These are phyloP conservation scores for Thalassophryne amazonica DNA, from an alignment of 2,797 vertebrate species.

Conservation along the genomic window DNA sequence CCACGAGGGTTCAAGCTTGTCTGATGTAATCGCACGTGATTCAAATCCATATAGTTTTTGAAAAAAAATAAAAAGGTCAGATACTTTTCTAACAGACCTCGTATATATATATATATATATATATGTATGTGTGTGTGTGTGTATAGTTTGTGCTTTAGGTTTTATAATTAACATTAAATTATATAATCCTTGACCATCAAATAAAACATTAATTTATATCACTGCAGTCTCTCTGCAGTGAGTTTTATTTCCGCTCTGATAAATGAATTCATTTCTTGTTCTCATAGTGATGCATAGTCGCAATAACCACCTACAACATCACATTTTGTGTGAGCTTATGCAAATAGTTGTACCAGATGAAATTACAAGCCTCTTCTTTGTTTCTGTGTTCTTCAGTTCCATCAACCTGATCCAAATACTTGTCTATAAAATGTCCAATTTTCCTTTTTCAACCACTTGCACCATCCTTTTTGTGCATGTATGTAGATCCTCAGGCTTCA, in stretches of 20 bases:
- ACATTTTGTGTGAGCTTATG: conserved; percentile 32
- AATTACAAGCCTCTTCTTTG: conserved; percentile 14
- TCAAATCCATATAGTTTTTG: too few species aligned
- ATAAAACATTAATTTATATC: too few species aligned
- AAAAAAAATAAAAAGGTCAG: too few species aligned
- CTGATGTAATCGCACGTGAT: too few species aligned
- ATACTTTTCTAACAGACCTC: too few species aligned
- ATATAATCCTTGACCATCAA: too few species aligned
- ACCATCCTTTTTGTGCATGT: not conserved
- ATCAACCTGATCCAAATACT: not conserved
- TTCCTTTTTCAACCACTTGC: not conserved
- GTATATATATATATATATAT: too few species aligned
- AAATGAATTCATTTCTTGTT: conserved; percentile 1
- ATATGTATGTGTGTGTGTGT: too few species aligned
- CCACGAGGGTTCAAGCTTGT: too few species aligned
- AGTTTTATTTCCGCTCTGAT: not conserved
- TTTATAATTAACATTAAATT: too few species aligned
- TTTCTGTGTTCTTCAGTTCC: conserved; percentile 11
- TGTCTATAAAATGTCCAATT: not conserved
- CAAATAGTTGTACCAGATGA: conserved; percentile 25
- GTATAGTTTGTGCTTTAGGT: too few species aligned
- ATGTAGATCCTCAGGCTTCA: not conserved
- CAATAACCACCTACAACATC: conserved; percentile 30
- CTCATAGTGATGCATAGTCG: conserved; percentile 41
- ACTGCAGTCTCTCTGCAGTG: not conserved